Base-by-base conservation (phyloP, 2,797 vertebrate genomes). In the Argentina silus region DNA sequence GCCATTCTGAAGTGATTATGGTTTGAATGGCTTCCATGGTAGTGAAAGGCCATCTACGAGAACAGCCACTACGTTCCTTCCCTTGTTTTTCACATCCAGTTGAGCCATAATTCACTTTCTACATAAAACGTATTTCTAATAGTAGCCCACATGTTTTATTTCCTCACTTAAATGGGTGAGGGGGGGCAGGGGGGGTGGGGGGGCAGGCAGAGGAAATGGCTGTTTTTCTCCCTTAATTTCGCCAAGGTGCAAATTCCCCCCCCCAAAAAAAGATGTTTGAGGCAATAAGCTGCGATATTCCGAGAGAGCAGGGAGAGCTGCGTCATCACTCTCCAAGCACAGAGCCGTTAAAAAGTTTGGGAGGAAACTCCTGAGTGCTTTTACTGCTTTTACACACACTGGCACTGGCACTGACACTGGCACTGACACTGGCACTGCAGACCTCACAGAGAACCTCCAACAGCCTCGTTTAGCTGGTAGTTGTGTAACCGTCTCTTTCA, bases 301-400 rank as follows among this genome's bases (percentile, higher is more conserved):
- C 65, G 62, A 51, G 15, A 61, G 27, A 67, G 69, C 65, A 74
- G 56, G 59, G 36, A 15, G 12, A 51, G 68, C 75, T 79, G 68
- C 75, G 50, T 81, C 78, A 82, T 78, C 75, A 83, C 17, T 74
- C 76, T 79, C 43, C 62, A 23, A 43, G 67, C 56, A 66, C 69
- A 78, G 19, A n/a, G 57, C 69, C 66, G 66, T 79, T 78, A 70
- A 68, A 3, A 55, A 27, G 19, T 11, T 21, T 57, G 64, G 21
- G 59, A 60, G 27, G n/a, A 62, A 66, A 69, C 59, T 17, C 50
- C 47, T 6, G 69, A 12, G 66, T 66, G 59, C 68, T 72, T 67
- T 72, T 48, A 77, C 70, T 65, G 51, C 51, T 53, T 81, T 68
- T 8, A 56, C 55, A 62, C 60, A 62, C 60, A 42, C 60, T 42